Evolutionary conservation across 2,113 vertebrate species (phyloP).

Genomic region (Charina bottae): DNA sequence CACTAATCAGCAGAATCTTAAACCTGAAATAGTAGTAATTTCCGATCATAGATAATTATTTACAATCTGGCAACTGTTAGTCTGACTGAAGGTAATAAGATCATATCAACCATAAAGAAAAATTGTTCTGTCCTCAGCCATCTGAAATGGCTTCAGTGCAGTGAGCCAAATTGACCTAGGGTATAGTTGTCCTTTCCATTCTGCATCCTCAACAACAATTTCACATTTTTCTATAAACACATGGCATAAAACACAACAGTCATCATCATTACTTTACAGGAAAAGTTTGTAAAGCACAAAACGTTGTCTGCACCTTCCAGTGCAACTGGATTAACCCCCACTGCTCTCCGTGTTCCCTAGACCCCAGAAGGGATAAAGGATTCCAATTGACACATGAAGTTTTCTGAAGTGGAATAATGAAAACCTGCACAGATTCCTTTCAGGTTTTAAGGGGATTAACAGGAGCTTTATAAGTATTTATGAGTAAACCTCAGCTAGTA

Average conservation of each 20-base stretch:
- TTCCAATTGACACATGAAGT: conserved; percentile 50
- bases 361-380: conserved; percentile 49
- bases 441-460: conserved; percentile 69
- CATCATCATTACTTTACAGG: neutral
- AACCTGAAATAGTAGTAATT: conserved; percentile 1
- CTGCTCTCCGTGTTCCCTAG: neutral
- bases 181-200: conserved; percentile 50
- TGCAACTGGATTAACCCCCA: conserved; percentile 3
- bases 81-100: conserved; percentile 41
- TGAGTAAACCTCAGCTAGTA: conserved; percentile 24
- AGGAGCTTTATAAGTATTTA: conserved; percentile 59
- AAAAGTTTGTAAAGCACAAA: conserved; percentile 3
- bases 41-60: conserved; percentile 37
- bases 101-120: conserved; percentile 50
- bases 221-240: conserved; percentile 30
- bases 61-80: conserved; percentile 33
- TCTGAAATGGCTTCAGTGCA: conserved; percentile 64
- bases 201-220: conserved; percentile 47
- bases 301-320: neutral
- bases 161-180: conserved; percentile 42
- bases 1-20: neutral
- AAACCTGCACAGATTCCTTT: conserved; percentile 64
- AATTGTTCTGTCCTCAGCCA: conserved; percentile 55
- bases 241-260: conserved; percentile 23
- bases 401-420: conserved; percentile 62